Evolutionary conservation across 2,797 vertebrate genomes (phyloP).

Genomic region (Amblyraja radiata): DNA sequence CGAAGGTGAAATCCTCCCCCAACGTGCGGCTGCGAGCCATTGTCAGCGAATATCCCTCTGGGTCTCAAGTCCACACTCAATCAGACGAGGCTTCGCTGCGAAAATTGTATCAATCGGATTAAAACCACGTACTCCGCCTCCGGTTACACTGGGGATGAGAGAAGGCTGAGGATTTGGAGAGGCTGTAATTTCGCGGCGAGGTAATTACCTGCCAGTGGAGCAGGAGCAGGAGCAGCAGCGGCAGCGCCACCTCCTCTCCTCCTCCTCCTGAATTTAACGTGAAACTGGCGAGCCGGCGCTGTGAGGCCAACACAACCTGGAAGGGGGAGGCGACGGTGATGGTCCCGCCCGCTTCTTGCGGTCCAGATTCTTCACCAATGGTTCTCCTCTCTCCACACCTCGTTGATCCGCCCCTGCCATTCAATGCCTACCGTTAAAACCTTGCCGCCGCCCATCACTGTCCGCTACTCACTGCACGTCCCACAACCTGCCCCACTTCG

Average conservation of each 20-base stretch:
- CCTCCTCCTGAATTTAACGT: too few species aligned
- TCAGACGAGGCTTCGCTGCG: background rate
- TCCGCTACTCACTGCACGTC: background rate
- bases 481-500: slow-evolving; percentile 6
- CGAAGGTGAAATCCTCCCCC: slow-evolving; percentile 65
- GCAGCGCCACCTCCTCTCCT: background rate
- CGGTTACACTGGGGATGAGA: too few species aligned
- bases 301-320: slow-evolving; percentile 54
- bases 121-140: background rate
- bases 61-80: too few species aligned
- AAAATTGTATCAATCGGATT: background rate
- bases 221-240: too few species aligned
- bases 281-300: slow-evolving; percentile 38
- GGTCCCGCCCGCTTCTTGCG: background rate
- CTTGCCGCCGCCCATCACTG: background rate
- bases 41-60: too few species aligned
- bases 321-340: background rate
- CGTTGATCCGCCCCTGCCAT: slow-evolving; percentile 39
- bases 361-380: background rate
- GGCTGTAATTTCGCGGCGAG: background rate
- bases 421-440: slow-evolving; percentile 36
- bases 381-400: slow-evolving; percentile 42
- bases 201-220: background rate
- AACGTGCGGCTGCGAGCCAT: background rate
- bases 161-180: too few species aligned